Evolutionary conservation across 1,140 invertebrate species (phyloP).

Genomic region (Conus betulinus): DNA sequence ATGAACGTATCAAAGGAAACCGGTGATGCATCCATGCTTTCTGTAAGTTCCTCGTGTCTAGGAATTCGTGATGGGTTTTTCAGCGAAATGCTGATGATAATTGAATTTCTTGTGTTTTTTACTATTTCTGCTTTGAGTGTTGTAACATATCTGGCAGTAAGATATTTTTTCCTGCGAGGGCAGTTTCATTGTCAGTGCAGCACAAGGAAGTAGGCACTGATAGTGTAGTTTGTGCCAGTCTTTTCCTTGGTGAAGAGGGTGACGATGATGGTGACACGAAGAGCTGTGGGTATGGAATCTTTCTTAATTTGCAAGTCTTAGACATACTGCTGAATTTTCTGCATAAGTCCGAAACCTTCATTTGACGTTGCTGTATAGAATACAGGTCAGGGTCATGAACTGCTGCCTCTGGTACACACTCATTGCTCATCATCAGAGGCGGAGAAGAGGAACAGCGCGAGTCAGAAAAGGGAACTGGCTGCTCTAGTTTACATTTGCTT

Average conservation of each 20-base stretch:
- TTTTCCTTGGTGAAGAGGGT: background rate
- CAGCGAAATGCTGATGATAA: background rate
- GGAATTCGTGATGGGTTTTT: background rate
- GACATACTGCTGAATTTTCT: background rate
- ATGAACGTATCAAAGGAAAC: background rate
- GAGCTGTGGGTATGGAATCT: background rate
- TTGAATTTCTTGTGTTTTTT: background rate
- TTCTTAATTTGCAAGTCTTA: background rate
- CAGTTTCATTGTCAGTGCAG: background rate
- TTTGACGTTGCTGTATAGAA: background rate
- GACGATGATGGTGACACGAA: background rate
- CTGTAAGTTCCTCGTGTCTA: background rate
- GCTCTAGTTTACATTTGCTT: background rate
- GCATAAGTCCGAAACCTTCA: background rate
- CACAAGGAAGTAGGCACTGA: background rate
- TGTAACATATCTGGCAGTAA: background rate
- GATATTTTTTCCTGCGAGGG: background rate
- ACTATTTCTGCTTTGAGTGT: background rate
- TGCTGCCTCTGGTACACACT: background rate
- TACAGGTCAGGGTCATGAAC: background rate
- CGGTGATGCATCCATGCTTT: background rate
- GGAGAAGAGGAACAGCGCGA: background rate
- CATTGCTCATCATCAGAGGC: background rate
- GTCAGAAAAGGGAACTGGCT: background rate
- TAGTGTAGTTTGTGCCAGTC: background rate